Evolutionary conservation across 2,888 invertebrate species (phyloP), one percentile per base, ranked within the genome.

Genomic region (Copidosoma aretas): DNA sequence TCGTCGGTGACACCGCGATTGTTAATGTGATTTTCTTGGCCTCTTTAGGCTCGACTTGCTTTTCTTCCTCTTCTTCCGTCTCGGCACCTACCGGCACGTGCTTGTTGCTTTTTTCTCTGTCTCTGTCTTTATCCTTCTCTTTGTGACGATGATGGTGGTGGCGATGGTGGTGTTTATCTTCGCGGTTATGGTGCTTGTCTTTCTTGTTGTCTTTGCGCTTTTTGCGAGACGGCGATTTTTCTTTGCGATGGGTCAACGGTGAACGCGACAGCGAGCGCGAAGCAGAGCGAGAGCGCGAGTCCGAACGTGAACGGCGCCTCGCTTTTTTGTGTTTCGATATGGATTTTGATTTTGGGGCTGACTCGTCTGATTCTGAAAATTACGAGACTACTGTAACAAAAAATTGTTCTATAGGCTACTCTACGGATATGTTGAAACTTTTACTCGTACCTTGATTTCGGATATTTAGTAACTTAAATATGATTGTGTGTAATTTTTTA

Each of bases 81-180:
- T 21, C 52, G 3, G 3, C 52, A 4, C 5, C 52, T 8, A 5
- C 52, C 51, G 12, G 21, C 0, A 12, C 58, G 14, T 25, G 17
- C 3, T 3, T 70, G 60, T 12, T 39, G 12, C 24, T 68, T 56
- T 1, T 66, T 51, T 5, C 19, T 14, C 0, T 54, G 54, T 14
- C 68, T 49, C 67, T 71, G 2, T 69, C 69, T n/a, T 71, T 69
- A 19, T 64, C 68, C 41, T 69, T 71, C 1, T 69, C 69, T 21
- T 71, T 69, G 22, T 64, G 68, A 15, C 57, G 61, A 15, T 59
- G 64, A 1, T 61, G 39, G 19, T 71, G 65, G 41, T 62, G 69
- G 15, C 68, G 66, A 14, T 70, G 67, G 1, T 67, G 63, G 32
- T 68, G 65, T 25, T 68, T 68, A 2, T 71, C 71, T 14, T 68